Base-by-base conservation (phyloP, 1,140 invertebrate genomes). In the Drosophila rufa region DNA sequence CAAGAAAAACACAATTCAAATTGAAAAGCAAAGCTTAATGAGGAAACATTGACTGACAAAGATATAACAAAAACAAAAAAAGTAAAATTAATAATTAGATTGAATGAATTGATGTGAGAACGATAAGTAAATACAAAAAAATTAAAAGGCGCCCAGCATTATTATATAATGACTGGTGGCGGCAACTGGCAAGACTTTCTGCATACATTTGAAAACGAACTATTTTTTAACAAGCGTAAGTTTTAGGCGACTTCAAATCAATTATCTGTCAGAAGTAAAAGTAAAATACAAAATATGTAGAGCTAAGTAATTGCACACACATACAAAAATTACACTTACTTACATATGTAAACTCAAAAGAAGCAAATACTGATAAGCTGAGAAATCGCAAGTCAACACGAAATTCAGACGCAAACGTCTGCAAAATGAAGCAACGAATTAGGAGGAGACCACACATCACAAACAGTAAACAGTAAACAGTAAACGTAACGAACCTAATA, bases 1-100 rank as follows among this genome's bases (percentile, higher is more conserved):
- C n/a, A 59, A 43, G 27, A 56, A 43, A 50, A 67, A 58, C 19
- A 64, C 64, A 58, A 81, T 81, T 85, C 66, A 77, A 76, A 75
- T 71, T 83, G 65, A 87, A 82, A 89, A 89, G 84, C 84, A 90
- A 89, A 89, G 84, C 84, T 89, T 89, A 79, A 89, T 84, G 80
- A 87, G 66, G 85, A 79, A 89, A 90, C 82, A 90, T 80, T 80
- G 77, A 80, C 87, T 90, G 85, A 89, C 84, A 83, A 82, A 77
- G 67, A 77, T 70, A 75, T 65, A 55, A 15, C 77, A 43, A 75
- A 61, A 45, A 75, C 7, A 64, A 14, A 33, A 64, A 57, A 60
- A 70, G 17, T 73, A 60, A 61, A 71, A 85, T 70, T 48, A 65
- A 60, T 48, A 62, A 78, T 67, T 82, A 78, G 75, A 75, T 69